Evolutionary conservation across 2,113 vertebrate genomes (phyloP), one percentile per base, ranked within the genome.

Genomic region (Rhinolophus ferrumequinum): DNA sequence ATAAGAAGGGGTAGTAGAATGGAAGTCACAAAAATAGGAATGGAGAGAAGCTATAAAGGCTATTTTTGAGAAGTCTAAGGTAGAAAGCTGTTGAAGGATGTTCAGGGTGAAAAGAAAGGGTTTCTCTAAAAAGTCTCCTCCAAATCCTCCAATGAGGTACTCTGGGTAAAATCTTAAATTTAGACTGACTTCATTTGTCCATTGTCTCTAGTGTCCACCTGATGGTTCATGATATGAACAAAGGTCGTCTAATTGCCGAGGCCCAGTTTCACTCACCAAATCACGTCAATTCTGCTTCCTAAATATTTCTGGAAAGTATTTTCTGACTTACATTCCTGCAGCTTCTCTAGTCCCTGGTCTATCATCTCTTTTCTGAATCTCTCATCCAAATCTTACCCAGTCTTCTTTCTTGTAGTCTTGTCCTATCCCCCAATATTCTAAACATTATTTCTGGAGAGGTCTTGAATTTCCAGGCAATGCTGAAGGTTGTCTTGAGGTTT

Each of bases 391-490:
- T 60, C n/a, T 28, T 83, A 60, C 12, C 38, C 14, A 38, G 11
- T 60, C 28, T 79, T 83, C 30, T 38, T 62, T 30, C 35, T 86
- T 90, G 7, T 50, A 56, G 52, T 81, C 58, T 94, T 91, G 5
- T 60, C 16, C 11, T 10, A 5, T 41, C 41, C 38, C 9, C 24
- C 47, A 75, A 1, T 22, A 69, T 81, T 88, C 35, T 70, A 19
- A 41, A 89, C 35, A 64, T 47, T 84, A 28, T 82, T 80, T 96
- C 50, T 89, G 30, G 21, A 90, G 86, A 76, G 21, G 52, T 81
- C 41, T 69, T 76, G 16, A 50, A 85, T 92, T 97, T 92, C 44
- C 86, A 96, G 35, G 33, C 56, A 92, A 11, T 85, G 15, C 10
- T 81, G 26, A 85, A 83, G 13, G 12, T 28, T 91, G 67, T 58